Percentiles rank a stretch among this genome's conserved stretches.
Evolutionary conservation across 2,797 vertebrate genomes (phyloP).

Genomic region (Phoeniculus purpureus): DNA sequence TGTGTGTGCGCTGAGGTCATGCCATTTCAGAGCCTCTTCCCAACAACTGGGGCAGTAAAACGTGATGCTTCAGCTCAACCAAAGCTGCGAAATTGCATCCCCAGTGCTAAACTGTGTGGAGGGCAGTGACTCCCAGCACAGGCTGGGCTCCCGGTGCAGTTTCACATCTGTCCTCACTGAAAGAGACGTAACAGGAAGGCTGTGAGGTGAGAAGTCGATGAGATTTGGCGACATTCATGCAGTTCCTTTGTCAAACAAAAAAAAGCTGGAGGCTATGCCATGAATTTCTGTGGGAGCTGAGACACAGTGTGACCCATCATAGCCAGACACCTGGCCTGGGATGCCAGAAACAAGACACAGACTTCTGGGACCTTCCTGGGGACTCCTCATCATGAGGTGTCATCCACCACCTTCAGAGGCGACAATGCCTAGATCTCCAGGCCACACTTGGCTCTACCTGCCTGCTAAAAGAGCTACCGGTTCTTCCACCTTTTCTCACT

Average conservation of each 20-base stretch:
- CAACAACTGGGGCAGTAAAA: not conserved
- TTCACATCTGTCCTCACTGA: not conserved
- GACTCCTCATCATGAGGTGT: not conserved
- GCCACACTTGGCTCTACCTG: not conserved
- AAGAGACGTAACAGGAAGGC: not conserved
- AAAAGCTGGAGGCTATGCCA: not conserved
- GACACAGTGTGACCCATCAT: not conserved
- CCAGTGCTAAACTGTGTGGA: not conserved
- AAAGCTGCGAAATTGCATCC: not conserved
- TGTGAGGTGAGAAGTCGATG: not conserved
- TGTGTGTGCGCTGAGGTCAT: not conserved
- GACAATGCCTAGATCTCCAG: not conserved
- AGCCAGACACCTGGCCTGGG: not conserved
- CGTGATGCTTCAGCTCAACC: not conserved
- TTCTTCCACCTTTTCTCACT: slow-evolving; percentile 6
- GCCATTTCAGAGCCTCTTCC: not conserved
- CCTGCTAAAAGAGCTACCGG: slow-evolving; percentile 1
- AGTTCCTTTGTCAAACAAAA: not conserved
- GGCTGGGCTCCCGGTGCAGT: not conserved
- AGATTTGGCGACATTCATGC: not conserved
- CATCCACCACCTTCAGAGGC: not conserved
- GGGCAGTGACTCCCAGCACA: not conserved
- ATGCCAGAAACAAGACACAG: not conserved
- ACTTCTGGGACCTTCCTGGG: not conserved
- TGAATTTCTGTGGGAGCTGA: not conserved